Base-by-base conservation (phyloP, 35 echinoderm and acorn worm genomes). In the Chiridota heheva region DNA sequence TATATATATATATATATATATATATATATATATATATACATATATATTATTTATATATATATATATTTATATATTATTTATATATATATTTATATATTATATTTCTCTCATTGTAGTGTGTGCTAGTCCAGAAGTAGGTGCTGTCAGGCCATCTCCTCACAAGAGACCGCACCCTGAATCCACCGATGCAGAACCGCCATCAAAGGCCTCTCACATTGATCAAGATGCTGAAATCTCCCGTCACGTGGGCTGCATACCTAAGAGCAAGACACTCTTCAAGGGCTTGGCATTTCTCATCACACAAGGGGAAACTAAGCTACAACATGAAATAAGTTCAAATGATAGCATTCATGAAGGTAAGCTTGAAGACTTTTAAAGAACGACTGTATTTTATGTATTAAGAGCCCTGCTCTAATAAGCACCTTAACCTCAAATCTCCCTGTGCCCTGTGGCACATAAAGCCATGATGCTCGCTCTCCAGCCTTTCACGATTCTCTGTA, bases 211-310 rank as follows among this genome's bases (percentile, higher is more conserved):
- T 2, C 28, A 8, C 17, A 20, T 28, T 58, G 47, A 2, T 58
- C 70, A 0, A 64, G 40, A 1, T 43, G 31, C 35, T 24, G 58
- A 42, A 36, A 41, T 42, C 34, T 67, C 28, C 29, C 45, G 38
- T 42, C 2, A 59, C 18, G 38, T 88, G 63, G 91, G 91, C 0
- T 78, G 77, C 20, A 27, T 96, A 46, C 87, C 93, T 5, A 87
- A 16, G 15, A 76, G 83, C 73, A 79, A 60, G 34, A 62, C 70
- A 7, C 53, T 96, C 4, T 96, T 96, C 72, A 86, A 87, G 24
- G 84, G 84, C 0, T 60, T 77, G 1, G 77, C 78, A 1, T 96
- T 96, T 36, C 70, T 96, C 17, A 12, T 86, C 20, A 87, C 88
- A 10, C 81, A 81, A 26, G 70, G 78, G 45, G 86, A 89, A 70